A percentile compares a stretch with the other conserved stretches of the same genome.
These are phyloP conservation scores for Apis dorsata DNA, from an alignment of 1,140 invertebrate species.

Conservation along the genomic window DNA sequence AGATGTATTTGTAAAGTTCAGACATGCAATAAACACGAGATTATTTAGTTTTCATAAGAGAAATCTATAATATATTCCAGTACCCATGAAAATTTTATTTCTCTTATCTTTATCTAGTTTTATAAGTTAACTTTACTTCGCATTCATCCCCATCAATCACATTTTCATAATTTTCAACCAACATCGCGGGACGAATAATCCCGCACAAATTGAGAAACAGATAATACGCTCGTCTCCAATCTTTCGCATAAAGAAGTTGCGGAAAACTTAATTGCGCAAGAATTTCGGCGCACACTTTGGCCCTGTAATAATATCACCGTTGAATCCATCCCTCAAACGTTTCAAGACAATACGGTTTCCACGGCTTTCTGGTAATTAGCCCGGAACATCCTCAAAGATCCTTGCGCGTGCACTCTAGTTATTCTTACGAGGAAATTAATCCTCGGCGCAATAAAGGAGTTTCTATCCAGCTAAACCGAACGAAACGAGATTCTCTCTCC, in stretches of 20 bases:
- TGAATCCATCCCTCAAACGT: not conserved
- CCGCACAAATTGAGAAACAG: too few species aligned
- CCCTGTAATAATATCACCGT: not conserved
- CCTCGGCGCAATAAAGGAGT: not conserved
- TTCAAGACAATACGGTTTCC: not conserved
- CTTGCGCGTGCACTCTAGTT: slow-evolving; percentile 3
- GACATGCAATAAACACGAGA: too few species aligned
- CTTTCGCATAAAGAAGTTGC: not conserved
- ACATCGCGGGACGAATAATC: too few species aligned
- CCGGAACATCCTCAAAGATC: not conserved
- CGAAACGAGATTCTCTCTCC: not conserved
- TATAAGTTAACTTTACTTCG: too few species aligned
- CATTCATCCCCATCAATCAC: too few species aligned
- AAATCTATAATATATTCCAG: too few species aligned
- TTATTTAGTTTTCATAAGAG: too few species aligned
- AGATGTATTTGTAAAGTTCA: too few species aligned
- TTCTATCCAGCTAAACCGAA: slow-evolving; percentile 18
- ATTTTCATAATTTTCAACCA: too few species aligned
- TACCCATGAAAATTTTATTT: too few species aligned
- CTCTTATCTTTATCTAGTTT: too few species aligned
- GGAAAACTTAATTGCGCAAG: not conserved
- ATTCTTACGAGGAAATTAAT: slow-evolving; percentile 42
- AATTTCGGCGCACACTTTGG: not conserved
- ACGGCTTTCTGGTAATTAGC: not conserved
- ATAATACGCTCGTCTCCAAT: not conserved